These are phyloP conservation scores for Rhagophthalmus giganteus DNA, from an alignment of 2,888 invertebrate genomes.

Conservation along the genomic window DNA sequence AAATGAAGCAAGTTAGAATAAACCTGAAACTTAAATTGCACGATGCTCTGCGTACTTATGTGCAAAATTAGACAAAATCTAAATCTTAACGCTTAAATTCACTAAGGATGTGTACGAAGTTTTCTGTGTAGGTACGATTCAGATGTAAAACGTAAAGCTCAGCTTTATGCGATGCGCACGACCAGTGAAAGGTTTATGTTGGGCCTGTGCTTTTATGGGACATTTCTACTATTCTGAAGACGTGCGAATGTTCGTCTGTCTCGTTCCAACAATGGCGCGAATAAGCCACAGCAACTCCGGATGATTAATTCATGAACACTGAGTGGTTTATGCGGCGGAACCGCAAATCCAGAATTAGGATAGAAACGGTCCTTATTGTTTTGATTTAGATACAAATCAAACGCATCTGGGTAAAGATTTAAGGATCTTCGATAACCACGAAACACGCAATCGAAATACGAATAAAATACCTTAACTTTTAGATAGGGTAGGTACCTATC, in stretches of 20 bases:
- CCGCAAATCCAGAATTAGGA: constrained; percentile 54
- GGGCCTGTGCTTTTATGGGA: constrained; percentile 27
- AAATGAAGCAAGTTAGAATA: constrained; percentile 28
- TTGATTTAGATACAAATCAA: constrained; percentile 37
- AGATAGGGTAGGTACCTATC: too few relatives aligned
- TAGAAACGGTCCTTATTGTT: constrained; percentile 49
- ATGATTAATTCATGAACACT: constrained; percentile 54
- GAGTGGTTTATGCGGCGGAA: constrained; percentile 52
- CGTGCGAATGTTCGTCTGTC: constrained; percentile 30
- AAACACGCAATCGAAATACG: constrained; percentile 4
- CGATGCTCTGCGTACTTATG: constrained; percentile 19
- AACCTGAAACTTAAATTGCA: constrained; percentile 30
- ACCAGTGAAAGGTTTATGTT: constrained; percentile 37
- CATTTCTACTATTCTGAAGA: constrained; percentile 32
- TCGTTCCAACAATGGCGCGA: constrained; percentile 36
- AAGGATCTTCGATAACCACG: constrained; percentile 19
- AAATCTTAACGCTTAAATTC: constrained; percentile 18
- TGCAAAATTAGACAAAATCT: constrained; percentile 28
- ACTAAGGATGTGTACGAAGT: too few relatives aligned
- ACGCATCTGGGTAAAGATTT: constrained; percentile 27
- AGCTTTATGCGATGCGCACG: constrained; percentile 33
- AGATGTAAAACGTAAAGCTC: constrained; percentile 32
- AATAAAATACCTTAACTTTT: too few relatives aligned
- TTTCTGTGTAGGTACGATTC: too few relatives aligned
- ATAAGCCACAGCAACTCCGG: constrained; percentile 52